These are phyloP conservation scores for Sisor rabdophorus DNA, from an alignment of 2,113 vertebrate species.

Conservation along the genomic window DNA sequence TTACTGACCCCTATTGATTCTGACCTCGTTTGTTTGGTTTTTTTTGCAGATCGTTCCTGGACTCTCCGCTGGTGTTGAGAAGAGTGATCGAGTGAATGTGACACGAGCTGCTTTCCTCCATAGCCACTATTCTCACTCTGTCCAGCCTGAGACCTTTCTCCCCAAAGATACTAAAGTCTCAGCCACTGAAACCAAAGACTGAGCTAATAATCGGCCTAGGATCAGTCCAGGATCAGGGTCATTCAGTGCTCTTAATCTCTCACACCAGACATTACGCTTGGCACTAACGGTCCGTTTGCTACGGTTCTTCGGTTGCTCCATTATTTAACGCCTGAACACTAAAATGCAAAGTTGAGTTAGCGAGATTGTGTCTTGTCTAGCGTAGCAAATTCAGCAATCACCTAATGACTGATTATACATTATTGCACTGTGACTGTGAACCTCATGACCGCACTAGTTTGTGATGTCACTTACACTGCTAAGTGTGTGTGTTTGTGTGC, in stretches of 20 bases:
- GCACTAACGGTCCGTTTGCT: not conserved
- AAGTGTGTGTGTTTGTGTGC: not conserved
- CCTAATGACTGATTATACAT: not conserved
- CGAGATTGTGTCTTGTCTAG: constrained; percentile 23
- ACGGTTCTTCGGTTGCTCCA: not conserved
- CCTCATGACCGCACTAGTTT: not conserved
- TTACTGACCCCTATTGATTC: not conserved
- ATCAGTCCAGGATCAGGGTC: not conserved
- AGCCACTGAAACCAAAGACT: not conserved
- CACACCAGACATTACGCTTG: not conserved
- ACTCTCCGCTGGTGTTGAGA: constrained; percentile 45
- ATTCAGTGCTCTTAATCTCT: not conserved
- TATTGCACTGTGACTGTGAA: constrained; percentile 18
- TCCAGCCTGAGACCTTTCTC: constrained; percentile 4
- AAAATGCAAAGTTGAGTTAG: constrained; percentile 9
- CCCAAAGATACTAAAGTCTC: not conserved
- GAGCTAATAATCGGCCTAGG: not conserved
- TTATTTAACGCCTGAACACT: constrained; percentile 12
- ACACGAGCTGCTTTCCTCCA: too few species aligned
- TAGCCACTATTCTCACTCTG: not conserved
- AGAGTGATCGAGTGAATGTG: constrained; percentile 43
- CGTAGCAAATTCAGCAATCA: constrained; percentile 8
- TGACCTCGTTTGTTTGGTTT: not conserved
- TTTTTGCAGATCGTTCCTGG: constrained; percentile 44
- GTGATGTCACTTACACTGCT: not conserved